phyloP scores from a whole-genome alignment of 2,888 invertebrate genomes.

The Pasiphila rectangulata region DNA sequence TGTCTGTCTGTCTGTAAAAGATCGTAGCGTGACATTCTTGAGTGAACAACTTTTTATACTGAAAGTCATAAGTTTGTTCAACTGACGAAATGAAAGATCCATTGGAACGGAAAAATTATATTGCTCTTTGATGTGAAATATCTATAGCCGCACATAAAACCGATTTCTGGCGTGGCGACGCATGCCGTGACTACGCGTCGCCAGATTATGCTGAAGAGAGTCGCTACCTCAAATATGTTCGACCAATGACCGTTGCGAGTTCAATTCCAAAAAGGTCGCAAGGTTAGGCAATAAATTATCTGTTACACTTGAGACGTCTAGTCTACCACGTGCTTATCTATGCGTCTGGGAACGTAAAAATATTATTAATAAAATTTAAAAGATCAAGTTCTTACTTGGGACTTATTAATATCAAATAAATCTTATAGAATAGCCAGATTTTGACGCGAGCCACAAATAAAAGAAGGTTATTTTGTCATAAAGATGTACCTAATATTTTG shows the following conservation, averaged over 20 bases:
- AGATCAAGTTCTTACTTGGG: too few relatives aligned
- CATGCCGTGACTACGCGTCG: too few relatives aligned
- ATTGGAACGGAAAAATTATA: background rate
- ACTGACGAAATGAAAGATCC: background rate
- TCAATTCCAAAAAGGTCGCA: slow-evolving; percentile 24
- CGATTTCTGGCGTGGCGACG: too few relatives aligned
- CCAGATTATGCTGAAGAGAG: too few relatives aligned
- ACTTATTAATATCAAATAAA: too few relatives aligned
- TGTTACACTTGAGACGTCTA: slow-evolving; percentile 30
- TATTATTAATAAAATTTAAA: background rate
- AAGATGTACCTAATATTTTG: too few relatives aligned
- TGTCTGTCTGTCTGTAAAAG: slow-evolving; percentile 21
- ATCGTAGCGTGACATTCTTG: slow-evolving; percentile 25
- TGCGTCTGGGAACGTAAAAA: slow-evolving; percentile 33
- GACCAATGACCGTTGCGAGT: slow-evolving; percentile 18
- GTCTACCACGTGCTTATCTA: slow-evolving; percentile 40
- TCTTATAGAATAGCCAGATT: too few relatives aligned
- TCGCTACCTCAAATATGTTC: slow-evolving; percentile 9
- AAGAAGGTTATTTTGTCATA: too few relatives aligned
- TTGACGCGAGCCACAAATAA: too few relatives aligned
- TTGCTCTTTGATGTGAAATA: too few relatives aligned
- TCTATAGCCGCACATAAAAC: too few relatives aligned
- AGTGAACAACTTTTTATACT: slow-evolving; percentile 8
- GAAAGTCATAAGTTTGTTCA: background rate
- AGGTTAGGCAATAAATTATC: slow-evolving; percentile 35